Evolutionary conservation across 2,888 invertebrate species (phyloP).

Genomic region (Hydroisotoma schaefferi): DNA sequence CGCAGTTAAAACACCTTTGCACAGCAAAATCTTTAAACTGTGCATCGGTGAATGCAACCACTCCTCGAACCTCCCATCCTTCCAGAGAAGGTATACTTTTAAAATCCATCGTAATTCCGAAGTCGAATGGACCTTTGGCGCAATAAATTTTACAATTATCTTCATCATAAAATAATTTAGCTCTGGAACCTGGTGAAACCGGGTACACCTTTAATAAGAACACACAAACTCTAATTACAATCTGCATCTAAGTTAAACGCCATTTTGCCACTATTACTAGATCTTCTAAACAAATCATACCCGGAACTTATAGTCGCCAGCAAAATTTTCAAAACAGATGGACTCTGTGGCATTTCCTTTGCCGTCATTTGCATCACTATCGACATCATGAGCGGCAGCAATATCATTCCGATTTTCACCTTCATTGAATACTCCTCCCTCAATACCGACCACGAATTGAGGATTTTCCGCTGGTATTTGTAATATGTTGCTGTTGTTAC

Average conservation of each 20-base stretch:
- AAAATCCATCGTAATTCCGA: constrained; percentile 3
- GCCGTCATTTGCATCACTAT: no score
- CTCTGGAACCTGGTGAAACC: not conserved
- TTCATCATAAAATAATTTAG: not conserved
- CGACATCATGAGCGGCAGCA: no score
- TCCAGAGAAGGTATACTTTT: not conserved
- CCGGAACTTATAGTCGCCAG: constrained; percentile 2
- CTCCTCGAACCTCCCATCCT: not conserved
- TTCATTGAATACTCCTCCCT: no score
- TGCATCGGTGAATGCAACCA: not conserved
- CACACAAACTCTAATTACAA: no score
- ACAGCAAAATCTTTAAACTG: not conserved
- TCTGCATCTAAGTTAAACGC: no score
- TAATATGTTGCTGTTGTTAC: no score
- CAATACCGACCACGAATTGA: no score
- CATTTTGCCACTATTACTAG: no score
- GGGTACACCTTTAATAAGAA: constrained; percentile 3
- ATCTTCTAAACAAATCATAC: no score
- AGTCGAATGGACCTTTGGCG: not conserved
- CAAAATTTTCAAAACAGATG: not conserved
- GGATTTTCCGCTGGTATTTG: no score
- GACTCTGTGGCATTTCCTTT: no score
- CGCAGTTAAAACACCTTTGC: not conserved
- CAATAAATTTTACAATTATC: not conserved
- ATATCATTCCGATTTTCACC: no score